Conservation (phyloP, 2,888 invertebrate species). For the Noctua janthe region DNA sequence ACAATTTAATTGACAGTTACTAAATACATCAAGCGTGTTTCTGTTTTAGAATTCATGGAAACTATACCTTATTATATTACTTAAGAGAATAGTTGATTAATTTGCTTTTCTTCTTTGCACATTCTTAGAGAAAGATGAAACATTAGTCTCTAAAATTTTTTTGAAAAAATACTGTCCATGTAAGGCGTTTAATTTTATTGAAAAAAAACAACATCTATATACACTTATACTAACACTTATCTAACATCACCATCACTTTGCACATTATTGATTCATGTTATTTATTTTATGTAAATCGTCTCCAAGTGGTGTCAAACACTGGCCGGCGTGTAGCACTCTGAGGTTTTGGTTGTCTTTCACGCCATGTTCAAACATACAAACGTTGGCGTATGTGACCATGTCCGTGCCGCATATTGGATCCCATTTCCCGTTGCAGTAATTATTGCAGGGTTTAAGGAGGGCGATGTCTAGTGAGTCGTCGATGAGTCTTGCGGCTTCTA, state of each 20-base stretch:
- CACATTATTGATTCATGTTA: background rate
- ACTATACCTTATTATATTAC: background rate
- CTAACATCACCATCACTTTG: background rate
- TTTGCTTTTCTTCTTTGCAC: background rate
- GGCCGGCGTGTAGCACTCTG: conserved; percentile 58
- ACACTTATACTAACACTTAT: background rate
- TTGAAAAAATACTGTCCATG: background rate
- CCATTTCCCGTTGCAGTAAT: conserved; percentile 62
- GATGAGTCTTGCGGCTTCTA: conserved; percentile 59
- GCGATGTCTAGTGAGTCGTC: conserved; percentile 60
- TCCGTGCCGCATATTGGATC: conserved; percentile 67
- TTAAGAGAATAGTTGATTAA: background rate
- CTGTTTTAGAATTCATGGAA: background rate
- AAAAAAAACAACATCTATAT: background rate
- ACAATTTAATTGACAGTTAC: conserved; percentile 5
- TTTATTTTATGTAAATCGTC: conserved; percentile 40
- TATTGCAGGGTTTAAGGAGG: conserved; percentile 56
- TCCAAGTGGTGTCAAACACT: conserved; percentile 62
- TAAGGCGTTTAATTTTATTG: background rate
- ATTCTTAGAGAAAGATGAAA: background rate
- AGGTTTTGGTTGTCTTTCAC: conserved; percentile 43
- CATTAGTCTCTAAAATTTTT: background rate
- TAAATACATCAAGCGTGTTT: background rate
- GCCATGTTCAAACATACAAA: conserved; percentile 59
- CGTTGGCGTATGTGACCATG: conserved; percentile 65